These are phyloP conservation scores for Diphyllodes magnificus DNA, from an alignment of 2,113 vertebrate genomes.

Conservation along the genomic window DNA sequence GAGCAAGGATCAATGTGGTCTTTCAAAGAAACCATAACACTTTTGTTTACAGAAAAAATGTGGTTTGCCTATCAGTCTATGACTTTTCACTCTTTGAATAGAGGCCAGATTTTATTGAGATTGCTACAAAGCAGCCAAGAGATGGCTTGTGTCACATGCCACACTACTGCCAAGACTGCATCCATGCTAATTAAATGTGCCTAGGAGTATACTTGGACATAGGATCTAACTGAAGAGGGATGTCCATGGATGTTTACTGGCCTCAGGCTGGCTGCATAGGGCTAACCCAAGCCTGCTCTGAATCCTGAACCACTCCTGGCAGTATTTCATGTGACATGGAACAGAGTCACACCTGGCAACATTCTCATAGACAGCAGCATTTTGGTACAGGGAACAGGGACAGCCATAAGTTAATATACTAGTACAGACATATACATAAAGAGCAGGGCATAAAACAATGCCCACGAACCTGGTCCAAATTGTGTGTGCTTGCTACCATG, in stretches of 20 bases:
- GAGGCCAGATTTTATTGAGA: neutral
- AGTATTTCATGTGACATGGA: neutral
- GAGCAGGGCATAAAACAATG: neutral
- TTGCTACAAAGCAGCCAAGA: neutral
- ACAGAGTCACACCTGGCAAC: neutral
- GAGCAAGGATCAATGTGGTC: neutral
- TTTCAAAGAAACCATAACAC: neutral
- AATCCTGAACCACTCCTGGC: neutral
- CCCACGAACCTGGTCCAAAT: neutral
- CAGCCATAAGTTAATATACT: neutral
- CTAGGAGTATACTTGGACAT: too few species aligned
- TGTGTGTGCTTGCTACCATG: rapidly evolving
- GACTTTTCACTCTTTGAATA: neutral
- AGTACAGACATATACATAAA: neutral
- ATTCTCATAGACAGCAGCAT: too few species aligned
- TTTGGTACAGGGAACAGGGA: neutral
- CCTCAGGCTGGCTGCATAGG: neutral
- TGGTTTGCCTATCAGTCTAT: neutral
- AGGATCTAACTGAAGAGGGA: neutral
- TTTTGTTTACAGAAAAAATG: neutral
- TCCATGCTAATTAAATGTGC: neutral
- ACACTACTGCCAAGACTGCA: neutral
- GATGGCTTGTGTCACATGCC: neutral
- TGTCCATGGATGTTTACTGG: neutral
- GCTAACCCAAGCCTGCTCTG: neutral